Evolutionary conservation across 2,888 invertebrate genomes (phyloP), one percentile per base, ranked within the genome.

Genomic region (Andrena hattorfiana): DNA sequence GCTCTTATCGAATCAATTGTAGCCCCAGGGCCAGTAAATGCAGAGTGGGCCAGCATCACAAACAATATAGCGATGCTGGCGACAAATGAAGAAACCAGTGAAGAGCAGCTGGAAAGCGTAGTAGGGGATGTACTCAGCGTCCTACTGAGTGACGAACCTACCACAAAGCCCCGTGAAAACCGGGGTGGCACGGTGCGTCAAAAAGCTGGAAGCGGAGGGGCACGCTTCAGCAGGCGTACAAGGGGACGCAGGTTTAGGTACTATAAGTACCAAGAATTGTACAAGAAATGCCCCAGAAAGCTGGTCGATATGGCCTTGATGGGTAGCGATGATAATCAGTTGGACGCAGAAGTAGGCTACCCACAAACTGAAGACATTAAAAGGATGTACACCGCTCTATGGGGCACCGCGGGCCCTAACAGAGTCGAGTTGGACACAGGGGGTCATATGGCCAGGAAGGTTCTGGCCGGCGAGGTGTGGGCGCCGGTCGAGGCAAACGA

Each of bases 181-280:
- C 10, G 2, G 10, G 10, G 10, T 0, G 2, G 10, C 2, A 35
- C 0, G 10, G 2, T 0, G 0, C 2, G 10, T 0, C 0, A 35
- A 2, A 35, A 10, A 0, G 35, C 10, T 10, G 35, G 35, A 0
- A 35, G 60, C 2, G n/a, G 13, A 0, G 20, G 20, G 0, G 8
- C 28, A 26, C 35, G 51, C 16, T 26, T 6, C 23, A 26, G 13
- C 3, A 26, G 32, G 5, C n/a, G 16, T 0, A 71, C 56, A 0
- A 20, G 16, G 1, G 28, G 42, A 1, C 60, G 32, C 1, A 48
- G 84, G 56, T 67, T 83, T 3, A 2, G 2, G 2, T 92, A 89
- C 49, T 90, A 92, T 0, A 72, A 90, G 0, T 90, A 91, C 60
- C 92, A 93, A 78, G 90, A 92, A 5, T 56, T 93, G 0, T 92